These are phyloP conservation scores for Dexiosoma caninum DNA, from an alignment of 2,888 invertebrate species.

Conservation along the genomic window DNA sequence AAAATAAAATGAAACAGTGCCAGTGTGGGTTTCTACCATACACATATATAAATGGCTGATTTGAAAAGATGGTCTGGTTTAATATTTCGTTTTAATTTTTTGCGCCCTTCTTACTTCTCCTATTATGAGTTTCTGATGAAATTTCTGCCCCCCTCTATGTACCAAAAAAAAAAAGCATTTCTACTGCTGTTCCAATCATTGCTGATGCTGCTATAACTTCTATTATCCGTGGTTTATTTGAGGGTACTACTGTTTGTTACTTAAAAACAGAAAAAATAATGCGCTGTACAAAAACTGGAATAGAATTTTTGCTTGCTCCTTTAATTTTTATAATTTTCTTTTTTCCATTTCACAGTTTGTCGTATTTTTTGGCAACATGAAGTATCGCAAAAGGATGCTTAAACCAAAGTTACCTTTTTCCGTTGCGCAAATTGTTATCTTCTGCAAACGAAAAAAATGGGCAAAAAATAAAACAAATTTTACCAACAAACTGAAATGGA, in stretches of 20 bases:
- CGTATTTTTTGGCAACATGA: conserved; percentile 61
- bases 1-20: too few species aligned
- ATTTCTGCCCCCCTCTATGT: conserved; percentile 38
- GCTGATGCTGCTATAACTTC: conserved; percentile 44
- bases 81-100: conserved; percentile 14
- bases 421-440: conserved; percentile 63
- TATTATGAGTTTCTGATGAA: conserved; percentile 37
- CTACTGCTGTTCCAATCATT: conserved; percentile 32
- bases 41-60: conserved; percentile 18
- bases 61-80: conserved; percentile 26
- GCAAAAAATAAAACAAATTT: neutral
- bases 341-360: conserved; percentile 18
- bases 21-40: conserved; percentile 21
- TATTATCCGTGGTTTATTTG: conserved; percentile 55
- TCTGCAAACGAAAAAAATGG: conserved; percentile 39
- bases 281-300: conserved; percentile 26
- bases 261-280: conserved; percentile 27
- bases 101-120: neutral
- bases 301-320: conserved; percentile 56
- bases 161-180: neutral
- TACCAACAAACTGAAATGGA: conserved; percentile 8
- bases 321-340: conserved; percentile 44
- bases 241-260: conserved; percentile 52
- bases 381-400: conserved; percentile 63
- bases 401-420: conserved; percentile 63